Conservation (phyloP, 2,888 invertebrate species). For the Drosophila crucigera region DNA sequence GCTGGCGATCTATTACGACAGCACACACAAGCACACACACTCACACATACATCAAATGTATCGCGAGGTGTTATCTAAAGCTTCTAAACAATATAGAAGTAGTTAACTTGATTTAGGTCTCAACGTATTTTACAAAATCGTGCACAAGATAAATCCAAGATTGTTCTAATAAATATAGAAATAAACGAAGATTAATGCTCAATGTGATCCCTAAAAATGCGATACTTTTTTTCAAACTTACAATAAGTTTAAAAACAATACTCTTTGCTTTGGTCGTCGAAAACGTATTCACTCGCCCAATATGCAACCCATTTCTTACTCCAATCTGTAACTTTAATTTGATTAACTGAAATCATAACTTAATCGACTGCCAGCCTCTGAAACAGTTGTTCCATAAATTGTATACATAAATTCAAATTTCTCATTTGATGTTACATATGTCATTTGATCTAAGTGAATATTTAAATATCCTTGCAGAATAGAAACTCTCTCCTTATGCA, state of each 20-base stretch:
- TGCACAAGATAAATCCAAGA: not conserved
- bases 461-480: not conserved
- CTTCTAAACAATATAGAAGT: not conserved
- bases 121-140: not conserved
- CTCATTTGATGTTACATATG: not conserved
- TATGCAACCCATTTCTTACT: not conserved
- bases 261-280: not conserved
- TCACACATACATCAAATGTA: conserved; percentile 12
- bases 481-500: too few species aligned
- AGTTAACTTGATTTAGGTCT: not conserved
- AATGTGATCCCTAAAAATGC: not conserved
- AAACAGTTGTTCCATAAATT: not conserved
- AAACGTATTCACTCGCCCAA: not conserved
- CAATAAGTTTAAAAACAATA: not conserved
- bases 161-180: not conserved
- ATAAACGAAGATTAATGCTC: not conserved
- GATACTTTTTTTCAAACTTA: not conserved
- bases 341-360: not conserved
- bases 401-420: not conserved
- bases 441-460: not conserved
- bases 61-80: conserved; percentile 23
- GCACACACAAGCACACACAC: conserved; percentile 29
- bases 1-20: conserved; percentile 74
- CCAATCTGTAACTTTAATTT: not conserved
- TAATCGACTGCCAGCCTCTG: not conserved